Conservation (phyloP, 2,113 vertebrate species). For the Mesocricetus auratus region DNA sequence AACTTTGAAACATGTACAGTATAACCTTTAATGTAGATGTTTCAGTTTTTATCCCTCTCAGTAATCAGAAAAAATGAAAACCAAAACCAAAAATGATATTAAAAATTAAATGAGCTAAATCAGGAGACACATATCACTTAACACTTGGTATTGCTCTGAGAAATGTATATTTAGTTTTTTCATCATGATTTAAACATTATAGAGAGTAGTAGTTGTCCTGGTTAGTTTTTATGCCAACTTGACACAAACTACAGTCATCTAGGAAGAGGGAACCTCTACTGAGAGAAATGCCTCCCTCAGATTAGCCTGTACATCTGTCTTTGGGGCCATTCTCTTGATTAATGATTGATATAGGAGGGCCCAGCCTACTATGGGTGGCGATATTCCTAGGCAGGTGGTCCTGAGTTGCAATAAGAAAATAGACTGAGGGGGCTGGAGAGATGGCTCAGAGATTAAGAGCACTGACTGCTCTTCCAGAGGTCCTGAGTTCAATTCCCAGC, state of each 20-base stretch:
- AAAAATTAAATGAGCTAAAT: slow-evolving; percentile 17
- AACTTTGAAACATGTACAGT: background rate
- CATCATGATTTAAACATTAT: background rate
- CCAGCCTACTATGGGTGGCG: background rate
- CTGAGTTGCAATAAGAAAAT: background rate
- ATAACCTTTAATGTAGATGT: background rate
- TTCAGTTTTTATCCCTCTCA: background rate
- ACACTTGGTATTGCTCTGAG: background rate
- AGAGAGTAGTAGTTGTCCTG: background rate
- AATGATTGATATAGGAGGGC: background rate
- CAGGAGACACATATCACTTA: background rate
- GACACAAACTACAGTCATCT: background rate
- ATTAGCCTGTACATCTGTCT: background rate
- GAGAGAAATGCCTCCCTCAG: background rate
- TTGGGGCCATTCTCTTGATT: background rate
- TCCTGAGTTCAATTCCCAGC: too few relatives aligned
- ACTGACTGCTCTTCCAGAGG: too few relatives aligned
- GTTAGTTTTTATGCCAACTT: background rate
- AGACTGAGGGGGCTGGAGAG: too few relatives aligned
- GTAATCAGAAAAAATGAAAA: background rate
- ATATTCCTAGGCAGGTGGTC: background rate
- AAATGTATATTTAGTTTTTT: background rate
- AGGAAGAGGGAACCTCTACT: background rate
- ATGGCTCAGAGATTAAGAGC: too few relatives aligned
- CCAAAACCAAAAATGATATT: background rate